Conservation (phyloP, 1,140 invertebrate species). For the Bombus consobrinus region DNA sequence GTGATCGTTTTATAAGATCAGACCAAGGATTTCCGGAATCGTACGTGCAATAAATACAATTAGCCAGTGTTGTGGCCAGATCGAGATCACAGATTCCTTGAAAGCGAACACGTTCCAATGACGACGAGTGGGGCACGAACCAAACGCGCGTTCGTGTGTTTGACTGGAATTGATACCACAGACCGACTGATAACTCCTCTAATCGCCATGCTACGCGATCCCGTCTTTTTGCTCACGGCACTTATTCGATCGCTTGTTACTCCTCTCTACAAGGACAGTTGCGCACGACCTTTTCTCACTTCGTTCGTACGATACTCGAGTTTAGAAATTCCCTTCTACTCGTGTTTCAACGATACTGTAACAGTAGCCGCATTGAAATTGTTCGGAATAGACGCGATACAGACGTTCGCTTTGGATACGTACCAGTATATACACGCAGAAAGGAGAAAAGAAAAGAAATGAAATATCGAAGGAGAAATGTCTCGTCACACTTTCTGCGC, state of each 20-base stretch:
- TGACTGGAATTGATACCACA: constrained; percentile 58
- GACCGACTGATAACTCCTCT: constrained; percentile 61
- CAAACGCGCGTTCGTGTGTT: constrained; percentile 32
- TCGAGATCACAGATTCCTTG: not conserved
- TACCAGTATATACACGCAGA: too few species aligned
- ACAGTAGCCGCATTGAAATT: too few species aligned
- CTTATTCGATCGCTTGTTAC: constrained; percentile 24
- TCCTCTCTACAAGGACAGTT: constrained; percentile 5
- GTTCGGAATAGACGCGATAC: too few species aligned
- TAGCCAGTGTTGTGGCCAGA: not conserved
- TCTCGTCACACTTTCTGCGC: too few species aligned
- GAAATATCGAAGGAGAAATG: too few species aligned
- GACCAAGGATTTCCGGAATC: not conserved
- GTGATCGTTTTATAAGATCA: not conserved
- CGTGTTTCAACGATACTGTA: not conserved
- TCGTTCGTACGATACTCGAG: not conserved
- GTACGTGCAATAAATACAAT: not conserved
- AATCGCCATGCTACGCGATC: constrained; percentile 52
- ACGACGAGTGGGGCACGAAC: constrained; percentile 9
- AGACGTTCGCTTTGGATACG: too few species aligned
- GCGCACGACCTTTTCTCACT: constrained; percentile 10
- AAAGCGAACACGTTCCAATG: not conserved
- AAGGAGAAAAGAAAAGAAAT: too few species aligned
- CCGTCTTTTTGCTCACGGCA: constrained; percentile 73
- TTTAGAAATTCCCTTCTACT: not conserved